phyloP scores from a whole-genome alignment of 2,113 vertebrate species.

The Nerophis lumbriciformis region DNA sequence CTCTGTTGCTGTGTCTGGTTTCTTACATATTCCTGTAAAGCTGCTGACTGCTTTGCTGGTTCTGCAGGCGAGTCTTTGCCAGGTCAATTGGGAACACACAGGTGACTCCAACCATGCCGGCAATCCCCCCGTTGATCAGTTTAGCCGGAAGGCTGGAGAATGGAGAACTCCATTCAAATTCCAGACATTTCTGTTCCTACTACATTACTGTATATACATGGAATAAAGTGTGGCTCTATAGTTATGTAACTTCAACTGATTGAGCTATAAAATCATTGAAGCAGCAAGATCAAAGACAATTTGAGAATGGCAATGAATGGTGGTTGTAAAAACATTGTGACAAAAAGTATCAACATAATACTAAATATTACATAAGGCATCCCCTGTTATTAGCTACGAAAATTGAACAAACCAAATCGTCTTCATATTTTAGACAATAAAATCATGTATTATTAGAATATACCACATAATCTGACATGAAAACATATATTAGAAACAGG shows the following conservation, averaged over 20 bases:
- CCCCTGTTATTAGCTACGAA: too few species aligned
- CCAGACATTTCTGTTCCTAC: slow-evolving; percentile 1
- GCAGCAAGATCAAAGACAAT: too few species aligned
- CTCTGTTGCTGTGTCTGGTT: not conserved
- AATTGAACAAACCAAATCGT: too few species aligned
- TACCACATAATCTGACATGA: not conserved
- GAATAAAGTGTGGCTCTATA: too few species aligned
- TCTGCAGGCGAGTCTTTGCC: slow-evolving; percentile 81
- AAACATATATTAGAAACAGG: not conserved
- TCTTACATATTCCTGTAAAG: slow-evolving; percentile 79
- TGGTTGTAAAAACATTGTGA: too few species aligned
- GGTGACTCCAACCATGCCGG: slow-evolving; percentile 80
- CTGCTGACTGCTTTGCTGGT: slow-evolving; percentile 75
- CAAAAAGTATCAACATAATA: too few species aligned
- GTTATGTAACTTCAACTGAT: too few species aligned
- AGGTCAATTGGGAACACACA: slow-evolving; percentile 83
- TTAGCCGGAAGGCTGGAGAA: slow-evolving; percentile 77
- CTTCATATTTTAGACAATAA: too few species aligned
- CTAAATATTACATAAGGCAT: too few species aligned
- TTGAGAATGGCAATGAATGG: too few species aligned
- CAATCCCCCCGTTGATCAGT: slow-evolving; percentile 79
- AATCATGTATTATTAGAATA: not conserved
- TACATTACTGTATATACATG: too few species aligned
- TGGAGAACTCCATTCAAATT: not conserved
- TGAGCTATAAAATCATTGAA: too few species aligned